Conservation (phyloP, 2,797 vertebrate genomes). For the Rhincodon typus region DNA sequence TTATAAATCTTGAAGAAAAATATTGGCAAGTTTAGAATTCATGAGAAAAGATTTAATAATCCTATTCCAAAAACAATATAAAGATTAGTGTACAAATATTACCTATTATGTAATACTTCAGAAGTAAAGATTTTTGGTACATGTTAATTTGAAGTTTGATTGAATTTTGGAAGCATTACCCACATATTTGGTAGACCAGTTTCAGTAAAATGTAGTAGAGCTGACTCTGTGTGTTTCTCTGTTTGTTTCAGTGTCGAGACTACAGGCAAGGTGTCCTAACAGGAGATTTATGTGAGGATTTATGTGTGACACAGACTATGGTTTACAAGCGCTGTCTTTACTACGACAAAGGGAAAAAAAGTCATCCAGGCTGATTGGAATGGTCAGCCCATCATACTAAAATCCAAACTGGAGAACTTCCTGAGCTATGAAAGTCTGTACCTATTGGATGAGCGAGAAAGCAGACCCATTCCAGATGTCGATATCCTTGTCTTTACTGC, state of each 20-base stretch:
- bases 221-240: not conserved
- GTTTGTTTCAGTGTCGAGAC: slow-evolving; percentile 71
- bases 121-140: not conserved
- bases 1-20: not conserved
- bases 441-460: slow-evolving; percentile 66
- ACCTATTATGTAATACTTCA: not conserved
- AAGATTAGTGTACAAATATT: not conserved
- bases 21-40: not conserved
- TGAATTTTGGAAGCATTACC: not conserved
- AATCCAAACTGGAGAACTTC: slow-evolving; percentile 86
- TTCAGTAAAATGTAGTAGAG: not conserved
- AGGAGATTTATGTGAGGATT: slow-evolving; percentile 84
- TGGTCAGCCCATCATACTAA: slow-evolving; percentile 74
- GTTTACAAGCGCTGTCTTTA: slow-evolving; percentile 83
- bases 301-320: slow-evolving; percentile 71
- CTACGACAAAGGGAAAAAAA: slow-evolving; percentile 86
- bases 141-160: not conserved
- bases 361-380: slow-evolving; percentile 86
- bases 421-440: slow-evolving; percentile 73
- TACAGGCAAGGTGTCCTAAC: slow-evolving; percentile 69
- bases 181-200: too few species aligned
- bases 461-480: slow-evolving; percentile 62
- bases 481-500: slow-evolving; percentile 80
- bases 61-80: not conserved
- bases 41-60: not conserved